Conservation (phyloP, 2,888 invertebrate genomes). For the Amphipyra tragopoginis region DNA sequence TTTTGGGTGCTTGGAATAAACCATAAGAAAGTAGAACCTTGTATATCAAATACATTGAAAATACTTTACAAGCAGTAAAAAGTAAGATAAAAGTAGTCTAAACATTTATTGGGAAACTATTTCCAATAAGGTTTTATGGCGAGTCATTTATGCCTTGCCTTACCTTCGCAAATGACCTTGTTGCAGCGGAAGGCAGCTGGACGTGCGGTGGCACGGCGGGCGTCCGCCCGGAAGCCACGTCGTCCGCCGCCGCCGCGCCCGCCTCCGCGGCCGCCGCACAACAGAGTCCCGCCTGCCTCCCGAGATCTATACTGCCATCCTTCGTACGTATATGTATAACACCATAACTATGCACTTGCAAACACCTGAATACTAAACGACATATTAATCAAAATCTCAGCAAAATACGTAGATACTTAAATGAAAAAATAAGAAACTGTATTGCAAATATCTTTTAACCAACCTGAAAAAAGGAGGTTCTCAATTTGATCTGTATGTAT, state of each 20-base stretch:
- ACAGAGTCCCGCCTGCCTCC: constrained; percentile 91
- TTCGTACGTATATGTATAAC: constrained; percentile 94
- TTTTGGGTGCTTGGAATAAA: too few relatives aligned
- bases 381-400: too few relatives aligned
- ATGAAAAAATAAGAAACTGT: too few relatives aligned
- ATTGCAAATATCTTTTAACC: too few relatives aligned
- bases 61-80: too few relatives aligned
- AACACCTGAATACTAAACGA: too few relatives aligned
- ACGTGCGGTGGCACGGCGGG: constrained; percentile 94
- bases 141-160: constrained; percentile 19
- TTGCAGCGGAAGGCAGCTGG: constrained; percentile 95
- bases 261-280: constrained; percentile 88
- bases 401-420: too few relatives aligned
- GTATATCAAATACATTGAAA: too few relatives aligned
- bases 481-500: too few relatives aligned
- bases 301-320: constrained; percentile 92
- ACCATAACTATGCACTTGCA: neutral
- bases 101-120: neutral
- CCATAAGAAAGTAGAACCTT: too few relatives aligned
- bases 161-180: constrained; percentile 41
- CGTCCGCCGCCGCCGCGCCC: constrained; percentile 87
- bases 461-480: too few relatives aligned
- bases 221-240: constrained; percentile 87
- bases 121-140: neutral
- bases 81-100: too few relatives aligned